phyloP scores from a whole-genome alignment of 2,888 invertebrate genomes.

The Rambutsinella grinnellia region DNA sequence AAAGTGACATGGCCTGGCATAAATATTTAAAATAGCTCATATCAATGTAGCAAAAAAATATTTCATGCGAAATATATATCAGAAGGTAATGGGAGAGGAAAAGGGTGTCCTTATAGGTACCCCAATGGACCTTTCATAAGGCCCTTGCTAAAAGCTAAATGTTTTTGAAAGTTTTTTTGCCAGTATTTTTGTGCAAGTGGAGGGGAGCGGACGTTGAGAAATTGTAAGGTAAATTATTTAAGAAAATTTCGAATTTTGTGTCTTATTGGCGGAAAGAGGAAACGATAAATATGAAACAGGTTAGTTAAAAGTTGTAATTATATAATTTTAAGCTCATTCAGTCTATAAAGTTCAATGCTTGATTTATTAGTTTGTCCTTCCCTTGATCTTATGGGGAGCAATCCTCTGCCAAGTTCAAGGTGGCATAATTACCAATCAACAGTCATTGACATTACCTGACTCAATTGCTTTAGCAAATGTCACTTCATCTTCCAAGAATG shows the following conservation, averaged over 20 bases:
- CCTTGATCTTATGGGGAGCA: not conserved
- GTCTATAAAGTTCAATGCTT: not conserved
- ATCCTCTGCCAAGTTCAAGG: conserved; percentile 44
- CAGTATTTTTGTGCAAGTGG: conserved; percentile 36
- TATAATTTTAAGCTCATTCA: not conserved
- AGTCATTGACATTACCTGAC: conserved; percentile 30
- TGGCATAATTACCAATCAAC: conserved; percentile 46
- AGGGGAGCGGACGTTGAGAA: conserved; percentile 13
- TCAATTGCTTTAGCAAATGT: conserved; percentile 17
- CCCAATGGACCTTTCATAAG: too few relatives aligned
- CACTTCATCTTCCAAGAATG: conserved; percentile 21
- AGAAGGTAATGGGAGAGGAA: too few relatives aligned
- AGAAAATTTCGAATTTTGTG: not conserved
- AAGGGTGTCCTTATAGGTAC: too few relatives aligned
- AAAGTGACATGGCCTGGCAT: too few relatives aligned
- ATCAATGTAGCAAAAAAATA: too few relatives aligned
- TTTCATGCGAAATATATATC: too few relatives aligned
- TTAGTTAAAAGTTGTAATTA: conserved; percentile 4
- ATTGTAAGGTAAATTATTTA: not conserved
- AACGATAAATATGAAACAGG: conserved; percentile 36
- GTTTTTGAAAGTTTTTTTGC: conserved; percentile 19
- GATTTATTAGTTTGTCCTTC: conserved; percentile 7
- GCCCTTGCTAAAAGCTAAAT: too few relatives aligned
- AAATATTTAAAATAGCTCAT: too few relatives aligned
- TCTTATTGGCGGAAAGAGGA: not conserved